Conservation (phyloP, 2,797 vertebrate species). For the Benthosema pterotum region DNA sequence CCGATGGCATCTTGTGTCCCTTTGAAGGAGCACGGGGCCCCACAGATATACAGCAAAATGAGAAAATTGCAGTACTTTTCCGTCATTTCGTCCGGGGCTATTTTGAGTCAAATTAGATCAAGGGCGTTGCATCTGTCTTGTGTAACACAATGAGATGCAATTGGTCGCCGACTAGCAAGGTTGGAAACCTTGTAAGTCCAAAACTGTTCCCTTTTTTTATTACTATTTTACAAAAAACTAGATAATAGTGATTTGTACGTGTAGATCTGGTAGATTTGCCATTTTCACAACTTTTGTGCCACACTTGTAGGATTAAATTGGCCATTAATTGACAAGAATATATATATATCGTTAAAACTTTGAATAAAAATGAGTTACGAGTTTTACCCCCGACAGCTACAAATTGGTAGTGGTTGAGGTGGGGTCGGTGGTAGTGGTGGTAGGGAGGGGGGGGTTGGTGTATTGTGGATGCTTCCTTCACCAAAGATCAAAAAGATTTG, state of each 20-base stretch:
- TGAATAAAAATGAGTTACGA: background rate
- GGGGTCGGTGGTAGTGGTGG: no score
- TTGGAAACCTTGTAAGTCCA: no score
- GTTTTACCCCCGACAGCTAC: no score
- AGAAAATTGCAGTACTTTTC: constrained; percentile 97
- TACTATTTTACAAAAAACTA: no score
- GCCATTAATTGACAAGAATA: no score
- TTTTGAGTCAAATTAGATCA: constrained; percentile 93
- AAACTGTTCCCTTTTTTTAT: no score
- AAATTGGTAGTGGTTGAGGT: no score
- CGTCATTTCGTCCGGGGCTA: constrained; percentile 87
- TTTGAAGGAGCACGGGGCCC: constrained; percentile 86
- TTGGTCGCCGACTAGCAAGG: constrained; percentile 31
- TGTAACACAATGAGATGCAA: constrained; percentile 78
- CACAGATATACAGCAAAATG: constrained; percentile 82
- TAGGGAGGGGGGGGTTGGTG: constrained; percentile 15
- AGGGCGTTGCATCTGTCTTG: constrained; percentile 85
- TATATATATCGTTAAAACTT: no score
- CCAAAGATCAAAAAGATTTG: constrained; percentile 68
- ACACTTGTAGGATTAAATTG: no score
- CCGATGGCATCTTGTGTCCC: constrained; percentile 83
- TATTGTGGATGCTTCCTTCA: constrained; percentile 42
- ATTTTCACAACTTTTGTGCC: no score
- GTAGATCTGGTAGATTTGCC: no score
- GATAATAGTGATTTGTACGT: no score